Percentiles rank a stretch among this genome's conserved stretches.
These are phyloP conservation scores for Otolemur crassicaudatus DNA, from an alignment of 2,797 vertebrate species.

Conservation along the genomic window DNA sequence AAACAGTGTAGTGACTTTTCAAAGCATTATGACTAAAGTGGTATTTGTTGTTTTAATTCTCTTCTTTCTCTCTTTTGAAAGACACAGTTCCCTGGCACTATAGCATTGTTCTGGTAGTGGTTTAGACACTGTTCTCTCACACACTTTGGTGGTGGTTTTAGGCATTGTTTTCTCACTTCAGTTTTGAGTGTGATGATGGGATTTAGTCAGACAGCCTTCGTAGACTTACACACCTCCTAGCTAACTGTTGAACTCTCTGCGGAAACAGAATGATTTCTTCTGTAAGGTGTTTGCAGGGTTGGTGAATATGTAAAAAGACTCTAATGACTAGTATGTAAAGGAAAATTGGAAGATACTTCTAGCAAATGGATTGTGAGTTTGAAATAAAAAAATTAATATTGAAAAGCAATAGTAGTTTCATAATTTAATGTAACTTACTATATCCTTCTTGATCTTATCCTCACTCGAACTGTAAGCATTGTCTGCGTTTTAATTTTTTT, in stretches of 20 bases:
- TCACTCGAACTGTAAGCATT: not conserved
- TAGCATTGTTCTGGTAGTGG: not conserved
- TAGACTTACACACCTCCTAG: not conserved
- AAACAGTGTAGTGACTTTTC: conserved; percentile 26
- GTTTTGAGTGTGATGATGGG: not conserved
- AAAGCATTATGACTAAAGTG: not conserved
- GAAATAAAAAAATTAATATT: conserved; percentile 21
- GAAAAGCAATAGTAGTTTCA: conserved; percentile 5
- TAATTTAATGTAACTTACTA: not conserved
- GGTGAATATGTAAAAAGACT: not conserved
- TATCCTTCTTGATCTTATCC: not conserved
- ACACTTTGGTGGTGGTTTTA: not conserved
- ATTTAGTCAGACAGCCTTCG: not conserved
- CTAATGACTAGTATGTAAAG: not conserved
- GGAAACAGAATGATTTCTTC: conserved; percentile 33
- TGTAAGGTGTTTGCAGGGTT: not conserved
- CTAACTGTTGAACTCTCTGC: not conserved
- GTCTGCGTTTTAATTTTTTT: not conserved
- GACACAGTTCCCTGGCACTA: not conserved
- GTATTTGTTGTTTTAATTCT: conserved; percentile 19
- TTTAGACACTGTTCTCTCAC: not conserved
- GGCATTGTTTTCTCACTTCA: not conserved
- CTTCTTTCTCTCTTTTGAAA: not conserved
- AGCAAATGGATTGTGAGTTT: conserved; percentile 14
- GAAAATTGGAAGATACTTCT: conserved; percentile 2